These are phyloP conservation scores for Aquatica leii DNA, from an alignment of 2,888 invertebrate genomes.

Conservation along the genomic window DNA sequence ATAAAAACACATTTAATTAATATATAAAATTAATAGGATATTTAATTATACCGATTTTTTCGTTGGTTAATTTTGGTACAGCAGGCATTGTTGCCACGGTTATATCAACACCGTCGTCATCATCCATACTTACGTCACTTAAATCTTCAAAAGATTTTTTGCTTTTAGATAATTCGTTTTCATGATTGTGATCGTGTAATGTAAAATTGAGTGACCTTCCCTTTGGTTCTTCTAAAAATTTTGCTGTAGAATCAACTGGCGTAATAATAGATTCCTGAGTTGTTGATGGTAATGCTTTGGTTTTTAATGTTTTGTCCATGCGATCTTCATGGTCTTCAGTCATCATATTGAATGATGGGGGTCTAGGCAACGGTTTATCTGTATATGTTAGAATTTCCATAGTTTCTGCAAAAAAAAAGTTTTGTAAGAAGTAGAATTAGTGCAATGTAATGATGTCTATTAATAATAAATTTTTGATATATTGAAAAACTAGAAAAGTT, in stretches of 20 bases:
- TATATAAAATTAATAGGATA: background rate
- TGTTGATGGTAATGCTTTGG: conserved; percentile 13
- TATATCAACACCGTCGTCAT: conserved; percentile 65
- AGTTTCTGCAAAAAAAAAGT: conserved; percentile 13
- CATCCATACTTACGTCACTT: conserved; percentile 82
- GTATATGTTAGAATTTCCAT: conserved; percentile 29
- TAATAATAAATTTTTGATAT: no score
- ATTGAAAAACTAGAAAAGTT: no score
- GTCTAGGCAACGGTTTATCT: conserved; percentile 45
- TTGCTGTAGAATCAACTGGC: conserved; percentile 18
- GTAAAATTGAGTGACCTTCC: conserved; percentile 57
- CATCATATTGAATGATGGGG: conserved; percentile 52
- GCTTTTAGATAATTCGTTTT: conserved; percentile 47
- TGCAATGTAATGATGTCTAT: no score
- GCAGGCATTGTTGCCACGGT: conserved; percentile 37
- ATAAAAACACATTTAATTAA: background rate
- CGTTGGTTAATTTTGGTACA: conserved; percentile 10
- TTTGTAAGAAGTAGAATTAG: no score
- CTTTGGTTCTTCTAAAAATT: conserved; percentile 47
- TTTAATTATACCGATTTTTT: conserved; percentile 13
- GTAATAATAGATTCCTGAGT: conserved; percentile 13
- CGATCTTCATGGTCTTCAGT: conserved; percentile 49
- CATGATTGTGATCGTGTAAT: conserved; percentile 46
- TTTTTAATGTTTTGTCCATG: conserved; percentile 24
- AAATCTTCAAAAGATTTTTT: conserved; percentile 65